Conservation (phyloP, 1,140 invertebrate species). For the Parapsyche elsis region DNA sequence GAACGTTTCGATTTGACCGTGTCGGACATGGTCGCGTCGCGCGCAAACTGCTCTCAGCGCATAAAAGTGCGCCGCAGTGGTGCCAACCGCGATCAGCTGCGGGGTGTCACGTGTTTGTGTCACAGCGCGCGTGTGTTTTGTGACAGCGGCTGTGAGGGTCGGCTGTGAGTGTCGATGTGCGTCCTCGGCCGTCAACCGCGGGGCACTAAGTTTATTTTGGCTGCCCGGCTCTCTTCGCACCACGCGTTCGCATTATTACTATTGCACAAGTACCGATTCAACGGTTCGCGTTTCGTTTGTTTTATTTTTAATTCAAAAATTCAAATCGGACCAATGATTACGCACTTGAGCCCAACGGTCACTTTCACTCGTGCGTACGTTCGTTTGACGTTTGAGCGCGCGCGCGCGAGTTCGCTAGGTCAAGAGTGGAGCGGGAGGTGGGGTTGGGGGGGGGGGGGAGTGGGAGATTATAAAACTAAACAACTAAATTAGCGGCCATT, state of each 20-base stretch:
- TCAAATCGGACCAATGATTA: too few relatives aligned
- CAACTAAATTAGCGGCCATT: too few relatives aligned
- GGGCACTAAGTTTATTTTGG: conserved; percentile 35
- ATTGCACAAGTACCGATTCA: conserved; percentile 32
- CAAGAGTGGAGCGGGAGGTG: not conserved
- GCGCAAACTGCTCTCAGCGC: not conserved
- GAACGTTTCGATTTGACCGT: conserved; percentile 44
- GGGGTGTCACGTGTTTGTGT: not conserved
- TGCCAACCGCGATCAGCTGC: not conserved
- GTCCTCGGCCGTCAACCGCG: conserved; percentile 35
- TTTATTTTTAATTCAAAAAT: not conserved
- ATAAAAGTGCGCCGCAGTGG: not conserved
- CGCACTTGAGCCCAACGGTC: not conserved
- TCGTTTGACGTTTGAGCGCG: conserved; percentile 4
- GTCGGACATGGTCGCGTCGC: conserved; percentile 45
- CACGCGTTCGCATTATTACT: too few relatives aligned
- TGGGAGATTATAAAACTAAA: not conserved
- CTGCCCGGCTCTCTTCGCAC: conserved; percentile 4
- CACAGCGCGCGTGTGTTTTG: not conserved
- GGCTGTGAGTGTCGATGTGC: conserved; percentile 6
- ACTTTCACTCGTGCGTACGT: not conserved
- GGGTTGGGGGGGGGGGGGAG: not conserved
- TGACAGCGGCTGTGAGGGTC: not conserved
- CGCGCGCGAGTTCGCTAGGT: not conserved
- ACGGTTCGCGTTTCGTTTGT: not conserved